Conservation (phyloP, 64 coral and sea anemone genomes). For the Pocillopora damicornis region DNA sequence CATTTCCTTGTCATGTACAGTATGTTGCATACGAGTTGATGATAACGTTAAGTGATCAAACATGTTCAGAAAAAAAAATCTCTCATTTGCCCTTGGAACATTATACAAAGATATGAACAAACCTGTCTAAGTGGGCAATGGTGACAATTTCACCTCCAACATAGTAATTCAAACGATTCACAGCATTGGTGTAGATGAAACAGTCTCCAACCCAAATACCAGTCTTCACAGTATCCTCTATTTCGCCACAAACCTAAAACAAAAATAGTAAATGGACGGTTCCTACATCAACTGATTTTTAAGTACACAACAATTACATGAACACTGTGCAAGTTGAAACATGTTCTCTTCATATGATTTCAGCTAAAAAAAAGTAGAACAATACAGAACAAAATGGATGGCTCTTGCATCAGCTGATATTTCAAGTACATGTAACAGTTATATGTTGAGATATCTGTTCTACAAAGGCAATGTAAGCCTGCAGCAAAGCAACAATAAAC, state of each 20-base stretch:
- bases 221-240: conserved; percentile 97
- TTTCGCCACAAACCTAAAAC: conserved; percentile 84
- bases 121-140: conserved; percentile 97
- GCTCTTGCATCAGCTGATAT: neutral
- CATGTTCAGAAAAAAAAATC: neutral
- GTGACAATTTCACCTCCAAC: conserved; percentile 99
- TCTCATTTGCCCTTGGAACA: too few relatives aligned
- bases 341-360: too few relatives aligned
- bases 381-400: neutral
- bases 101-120: neutral
- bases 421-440: neutral
- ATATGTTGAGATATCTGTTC: too few relatives aligned
- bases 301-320: neutral
- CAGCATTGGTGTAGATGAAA: conserved; percentile 99
- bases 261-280: neutral
- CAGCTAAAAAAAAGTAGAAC: too few relatives aligned
- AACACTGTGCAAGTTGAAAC: neutral
- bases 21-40: too few relatives aligned
- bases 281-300: neutral
- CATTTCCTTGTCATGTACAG: too few relatives aligned
- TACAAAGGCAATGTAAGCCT: too few relatives aligned
- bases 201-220: conserved; percentile 99
- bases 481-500: too few relatives aligned
- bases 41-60: too few relatives aligned
- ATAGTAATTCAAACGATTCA: conserved; percentile 94